Evolutionary conservation across 2,797 vertebrate genomes (phyloP), one percentile per base, ranked within the genome.

Genomic region (Cottoperca gobio): DNA sequence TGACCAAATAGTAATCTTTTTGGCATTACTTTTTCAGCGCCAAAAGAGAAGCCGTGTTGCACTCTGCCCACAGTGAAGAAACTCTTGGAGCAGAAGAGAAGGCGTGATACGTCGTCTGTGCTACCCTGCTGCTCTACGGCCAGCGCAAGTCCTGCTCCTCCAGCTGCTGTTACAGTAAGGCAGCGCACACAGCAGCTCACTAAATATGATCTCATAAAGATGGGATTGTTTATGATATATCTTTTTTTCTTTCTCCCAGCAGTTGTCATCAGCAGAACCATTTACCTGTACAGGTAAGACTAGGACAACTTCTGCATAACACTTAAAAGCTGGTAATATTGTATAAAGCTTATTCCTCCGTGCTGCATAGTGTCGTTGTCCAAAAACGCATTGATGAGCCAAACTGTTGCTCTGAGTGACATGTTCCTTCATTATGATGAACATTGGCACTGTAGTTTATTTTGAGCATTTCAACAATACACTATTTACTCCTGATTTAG

Each of bases 21-120:
- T 39, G 17, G 2, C 6, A 14, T 61, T 8, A 0, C 31, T 21
- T 71, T 40, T n/a, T n/a, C 83, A 96, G 95, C 93, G 59, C 90
- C 94, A 64, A 95, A 95, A 87, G 95, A 96, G 90, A 95, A 95
- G 94, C 91, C 90, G 93, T 95, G 94, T 91, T 94, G 95, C 91
- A 94, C 95, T 40, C 95, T 95, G 66, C 96, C 96, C 90, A 98
- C 97, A 0, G 97, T 97, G 76, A 96, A 97, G 91, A 96, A 97
- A 86, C 96, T 97, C 79, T 86, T 98, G 93, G 96, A 98, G 89
- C 93, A 97, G 91, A 97, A 97, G 91, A 92, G 96, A 79, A 95
- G 93, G 79, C 94, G 95, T 3, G 95, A 96, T 86, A 94, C 95
- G 26, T 81, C 92, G 68, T 79, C 92, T 23, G 88, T 81, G 54